Base-by-base conservation (phyloP, 2,113 vertebrate species). In the Notarius lentiginosus region DNA sequence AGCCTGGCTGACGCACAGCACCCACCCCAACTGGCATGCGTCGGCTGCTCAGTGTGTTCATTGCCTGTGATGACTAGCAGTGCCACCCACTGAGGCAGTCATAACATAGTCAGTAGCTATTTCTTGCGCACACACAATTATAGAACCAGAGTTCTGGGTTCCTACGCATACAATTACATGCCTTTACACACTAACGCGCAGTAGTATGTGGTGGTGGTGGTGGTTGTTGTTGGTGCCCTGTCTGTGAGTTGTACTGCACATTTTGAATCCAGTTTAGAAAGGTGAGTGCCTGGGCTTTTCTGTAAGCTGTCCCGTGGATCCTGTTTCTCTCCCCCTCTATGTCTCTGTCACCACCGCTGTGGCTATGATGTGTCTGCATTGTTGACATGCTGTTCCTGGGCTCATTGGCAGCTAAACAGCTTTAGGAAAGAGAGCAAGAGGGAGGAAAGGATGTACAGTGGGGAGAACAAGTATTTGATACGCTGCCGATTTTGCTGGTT, bases 311-410 rank as follows among this genome's bases (percentile, higher is more conserved):
- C 22, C 53, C 6, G 1, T 5, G 14, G 12, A 56, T 79, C 56
- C 49, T 80, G 1, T 47, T 18, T 30, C 41, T 2, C 34, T 75
- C 30, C 8, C 30, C n/a, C 11, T n/a, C 47, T 15, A 27, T 79
- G 1, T 41, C 55, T 80, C 56, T 56, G 11, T 72, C 77, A 81
- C 77, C 77, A 60, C 30, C 4, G 75, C 84, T 90, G 89, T 90
- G 90, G 87, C 88, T 88, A 14, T 41, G 90, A 86, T 82, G 79
- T 68, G 65, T 84, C 89, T 89, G 89, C 89, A 87, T 92, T 92
- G 93, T 92, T 93, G 82, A 91, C 92, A 95, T 94, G 91, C 90
- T 92, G 94, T 94, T 92, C 92, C 90, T 66, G 75, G 86, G 90
- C 87, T 87, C 84, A 68, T 87, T 94, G 91, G 87, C 91, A 90